phyloP scores from a whole-genome alignment of 2,797 vertebrate genomes.

The Eidolon dupreanum region DNA sequence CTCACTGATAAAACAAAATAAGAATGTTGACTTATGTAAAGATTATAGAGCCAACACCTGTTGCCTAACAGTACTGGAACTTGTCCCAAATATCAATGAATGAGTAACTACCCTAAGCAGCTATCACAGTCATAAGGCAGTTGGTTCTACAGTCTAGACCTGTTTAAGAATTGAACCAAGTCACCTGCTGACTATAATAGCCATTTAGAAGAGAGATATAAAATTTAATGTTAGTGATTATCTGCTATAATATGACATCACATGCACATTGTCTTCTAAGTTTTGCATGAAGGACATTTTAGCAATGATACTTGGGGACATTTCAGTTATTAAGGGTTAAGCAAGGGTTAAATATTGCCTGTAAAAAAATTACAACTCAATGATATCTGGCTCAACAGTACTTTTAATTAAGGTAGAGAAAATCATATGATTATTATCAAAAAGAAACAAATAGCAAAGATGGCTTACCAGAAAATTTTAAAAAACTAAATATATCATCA shows the following conservation, averaged over 20 bases:
- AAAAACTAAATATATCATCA: background rate
- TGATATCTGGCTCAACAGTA: background rate
- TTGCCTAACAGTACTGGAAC: constrained; percentile 74
- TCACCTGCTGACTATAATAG: constrained; percentile 72
- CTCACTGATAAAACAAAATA: constrained; percentile 61
- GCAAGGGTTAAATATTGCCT: background rate
- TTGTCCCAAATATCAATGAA: constrained; percentile 71
- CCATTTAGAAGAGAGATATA: constrained; percentile 41
- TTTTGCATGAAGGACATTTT: constrained; percentile 27
- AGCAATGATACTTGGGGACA: background rate
- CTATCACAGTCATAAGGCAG: constrained; percentile 57
- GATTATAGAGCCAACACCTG: constrained; percentile 76
- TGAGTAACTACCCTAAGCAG: constrained; percentile 73
- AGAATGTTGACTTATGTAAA: constrained; percentile 68
- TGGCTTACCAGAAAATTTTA: background rate
- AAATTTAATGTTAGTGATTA: constrained; percentile 70
- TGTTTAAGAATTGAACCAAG: constrained; percentile 41
- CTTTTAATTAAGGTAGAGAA: background rate
- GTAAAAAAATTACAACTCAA: background rate
- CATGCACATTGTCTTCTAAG: background rate
- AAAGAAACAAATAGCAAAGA: background rate
- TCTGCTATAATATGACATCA: constrained; percentile 28
- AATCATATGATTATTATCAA: background rate
- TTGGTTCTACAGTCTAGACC: constrained; percentile 66
- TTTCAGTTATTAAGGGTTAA: background rate